phyloP scores from a whole-genome alignment of 2,797 vertebrate genomes.

The Danio jaintianensis region DNA sequence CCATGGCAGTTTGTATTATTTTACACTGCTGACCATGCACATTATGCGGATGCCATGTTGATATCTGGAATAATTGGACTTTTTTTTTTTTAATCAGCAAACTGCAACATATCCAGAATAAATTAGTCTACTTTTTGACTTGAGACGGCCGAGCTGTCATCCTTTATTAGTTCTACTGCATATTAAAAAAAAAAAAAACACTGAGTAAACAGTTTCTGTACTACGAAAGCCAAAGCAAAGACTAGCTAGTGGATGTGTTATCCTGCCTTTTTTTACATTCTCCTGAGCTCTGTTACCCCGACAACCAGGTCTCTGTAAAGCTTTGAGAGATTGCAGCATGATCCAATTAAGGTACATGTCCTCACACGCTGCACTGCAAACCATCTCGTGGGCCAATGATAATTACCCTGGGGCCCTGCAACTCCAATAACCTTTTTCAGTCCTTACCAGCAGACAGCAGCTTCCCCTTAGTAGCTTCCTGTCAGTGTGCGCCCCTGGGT shows the following conservation, averaged over 20 bases:
- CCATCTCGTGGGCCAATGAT: constrained; percentile 58
- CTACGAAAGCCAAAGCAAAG: constrained; percentile 14
- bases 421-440: constrained; percentile 54
- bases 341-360: constrained; percentile 66
- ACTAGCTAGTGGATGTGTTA: constrained; percentile 31
- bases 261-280: constrained; percentile 49
- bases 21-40: neutral
- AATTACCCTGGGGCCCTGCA: constrained; percentile 57
- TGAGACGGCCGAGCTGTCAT: constrained; percentile 11
- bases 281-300: constrained; percentile 55
- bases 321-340: constrained; percentile 57
- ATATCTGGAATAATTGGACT: constrained; percentile 30
- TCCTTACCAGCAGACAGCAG: constrained; percentile 44
- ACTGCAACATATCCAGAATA: constrained; percentile 31
- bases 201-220: constrained; percentile 39
- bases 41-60: neutral
- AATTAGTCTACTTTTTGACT: constrained; percentile 5
- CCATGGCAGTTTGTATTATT: neutral
- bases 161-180: neutral
- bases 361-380: constrained; percentile 58
- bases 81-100: constrained; percentile 22
- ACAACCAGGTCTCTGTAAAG: constrained; percentile 54
- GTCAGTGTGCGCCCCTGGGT: constrained; percentile 44
- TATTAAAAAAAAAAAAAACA: constrained; percentile 8
- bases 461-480: constrained; percentile 52